Base-by-base conservation (phyloP, 1,140 invertebrate species). In the Drosophila virilis region DNA sequence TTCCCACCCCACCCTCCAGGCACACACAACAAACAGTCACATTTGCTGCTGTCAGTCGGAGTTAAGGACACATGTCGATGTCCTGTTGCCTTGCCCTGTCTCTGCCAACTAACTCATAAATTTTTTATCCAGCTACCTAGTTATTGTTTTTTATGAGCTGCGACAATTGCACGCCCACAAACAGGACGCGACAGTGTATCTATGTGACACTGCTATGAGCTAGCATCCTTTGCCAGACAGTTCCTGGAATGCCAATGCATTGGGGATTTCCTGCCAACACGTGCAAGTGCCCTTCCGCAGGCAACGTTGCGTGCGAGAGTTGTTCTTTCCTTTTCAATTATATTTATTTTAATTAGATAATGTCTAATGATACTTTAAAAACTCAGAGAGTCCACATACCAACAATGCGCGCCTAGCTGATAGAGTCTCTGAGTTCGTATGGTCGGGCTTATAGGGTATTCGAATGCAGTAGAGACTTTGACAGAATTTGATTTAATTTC, bases 131-230 rank as follows among this genome's bases (percentile, higher is more conserved):
- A 48, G 74, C 69, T 55, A 60, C 50, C 66, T 77, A 80, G 76
- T 77, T 88, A 79, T 86, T 88, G 79, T 83, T 88, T 88, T 88
- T 84, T 89, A 84, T 84, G 84, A 88, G 70, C 84, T 88, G 84
- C 64, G 65, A 88, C 77, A 80, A 66, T 62, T 70, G 48, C 48
- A 83, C 73, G 69, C 76, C 84, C 57, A 74, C 48, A 48, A 40
- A 51, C 40, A 54, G 37, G 6, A n/a, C 42, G 15, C 13, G 6
- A 15, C 15, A 6, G 17, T 8, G 54, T 54, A 71, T n/a, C 22
- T 60, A 55, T 72, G 58, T 57, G 62, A 73, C 70, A 77, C 52
- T 61, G 12, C 60, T 76, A 52, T 77, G 70, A 68, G 58, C 65
- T 70, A 54, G 75, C 64, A 78, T 78, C 76, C 76, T 78, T 78